Percentiles rank a stretch among this genome's conserved stretches.
phyloP scores from a whole-genome alignment of 2,113 vertebrate species.

The Phalacrocorax aristotelis region DNA sequence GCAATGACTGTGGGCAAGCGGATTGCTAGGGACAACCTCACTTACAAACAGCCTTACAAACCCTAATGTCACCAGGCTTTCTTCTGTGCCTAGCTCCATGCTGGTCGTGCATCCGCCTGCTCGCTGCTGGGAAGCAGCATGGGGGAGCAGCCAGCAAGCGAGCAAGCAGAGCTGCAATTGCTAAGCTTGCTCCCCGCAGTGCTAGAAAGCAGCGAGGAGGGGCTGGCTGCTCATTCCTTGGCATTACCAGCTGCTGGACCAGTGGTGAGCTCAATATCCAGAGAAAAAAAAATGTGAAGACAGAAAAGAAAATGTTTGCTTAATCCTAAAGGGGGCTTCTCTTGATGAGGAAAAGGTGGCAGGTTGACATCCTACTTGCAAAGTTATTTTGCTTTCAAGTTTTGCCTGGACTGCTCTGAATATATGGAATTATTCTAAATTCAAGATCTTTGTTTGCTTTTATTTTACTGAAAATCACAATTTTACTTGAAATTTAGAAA shows the following conservation, averaged over 20 bases:
- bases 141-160: not conserved
- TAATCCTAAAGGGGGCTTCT: not conserved
- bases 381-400: not conserved
- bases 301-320: not conserved
- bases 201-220: not conserved
- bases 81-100: not conserved
- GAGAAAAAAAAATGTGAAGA: not conserved
- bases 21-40: not conserved
- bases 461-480: not conserved
- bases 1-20: not conserved
- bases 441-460: not conserved
- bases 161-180: not conserved
- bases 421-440: not conserved
- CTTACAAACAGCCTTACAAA: not conserved
- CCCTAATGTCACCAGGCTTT: not conserved
- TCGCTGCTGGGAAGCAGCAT: not conserved
- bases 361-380: not conserved
- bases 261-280: not conserved
- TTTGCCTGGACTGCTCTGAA: not conserved
- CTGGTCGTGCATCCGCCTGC: not conserved
- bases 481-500: not conserved
- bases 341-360: not conserved
- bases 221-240: not conserved
- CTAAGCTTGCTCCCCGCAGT: rapidly evolving
- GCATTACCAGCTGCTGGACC: not conserved